These are phyloP conservation scores for Volucella zonaria DNA, from an alignment of 2,888 invertebrate species.

Conservation along the genomic window DNA sequence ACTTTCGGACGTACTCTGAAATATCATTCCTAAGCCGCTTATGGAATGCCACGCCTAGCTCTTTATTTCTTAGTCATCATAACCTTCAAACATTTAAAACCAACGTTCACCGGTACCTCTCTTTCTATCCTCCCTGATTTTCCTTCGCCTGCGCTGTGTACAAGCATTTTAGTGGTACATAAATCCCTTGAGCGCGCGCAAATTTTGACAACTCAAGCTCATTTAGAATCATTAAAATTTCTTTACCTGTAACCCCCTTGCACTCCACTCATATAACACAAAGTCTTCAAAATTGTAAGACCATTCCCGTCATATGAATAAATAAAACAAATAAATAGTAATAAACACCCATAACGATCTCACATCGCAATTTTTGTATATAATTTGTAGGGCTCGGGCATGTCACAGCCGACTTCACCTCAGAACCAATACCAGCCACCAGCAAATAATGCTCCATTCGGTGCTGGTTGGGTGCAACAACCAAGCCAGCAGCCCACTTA, in stretches of 20 bases:
- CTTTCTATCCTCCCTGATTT: too few species aligned
- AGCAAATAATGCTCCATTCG: conserved; percentile 78
- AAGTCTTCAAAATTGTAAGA: conserved; percentile 35
- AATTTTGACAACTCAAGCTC: too few species aligned
- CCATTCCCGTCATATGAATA: neutral
- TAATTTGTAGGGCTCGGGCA: conserved; percentile 82
- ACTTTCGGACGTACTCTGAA: too few species aligned
- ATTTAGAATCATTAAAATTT: too few species aligned
- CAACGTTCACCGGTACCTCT: too few species aligned
- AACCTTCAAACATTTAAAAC: too few species aligned
- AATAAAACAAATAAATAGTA: conserved; percentile 1
- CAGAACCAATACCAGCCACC: conserved; percentile 74
- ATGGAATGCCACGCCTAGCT: too few species aligned
- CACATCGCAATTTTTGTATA: conserved; percentile 58
- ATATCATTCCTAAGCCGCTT: too few species aligned
- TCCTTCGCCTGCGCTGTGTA: too few species aligned
- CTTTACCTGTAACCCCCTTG: neutral
- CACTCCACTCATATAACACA: conserved; percentile 50
- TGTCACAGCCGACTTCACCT: conserved; percentile 79
- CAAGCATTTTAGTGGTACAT: too few species aligned
- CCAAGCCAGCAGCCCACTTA: conserved; percentile 76
- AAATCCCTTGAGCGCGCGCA: too few species aligned
- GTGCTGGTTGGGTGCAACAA: conserved; percentile 80
- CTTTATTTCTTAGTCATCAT: too few species aligned
- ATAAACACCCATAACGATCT: conserved; percentile 14